These are phyloP conservation scores for Linepithema humile DNA, from an alignment of 1,140 invertebrate species.

Conservation along the genomic window DNA sequence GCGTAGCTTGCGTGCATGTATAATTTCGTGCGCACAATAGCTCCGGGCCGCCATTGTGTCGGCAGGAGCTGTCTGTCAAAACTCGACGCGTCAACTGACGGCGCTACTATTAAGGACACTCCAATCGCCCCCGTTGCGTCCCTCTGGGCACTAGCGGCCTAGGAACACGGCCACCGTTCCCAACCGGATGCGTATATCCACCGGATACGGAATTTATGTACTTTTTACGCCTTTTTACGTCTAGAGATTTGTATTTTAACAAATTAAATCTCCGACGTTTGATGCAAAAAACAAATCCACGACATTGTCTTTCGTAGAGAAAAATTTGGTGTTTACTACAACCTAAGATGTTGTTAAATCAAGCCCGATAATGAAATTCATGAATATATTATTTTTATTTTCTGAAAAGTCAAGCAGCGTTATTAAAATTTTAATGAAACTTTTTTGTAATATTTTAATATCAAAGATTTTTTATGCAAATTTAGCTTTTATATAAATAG, in stretches of 20 bases:
- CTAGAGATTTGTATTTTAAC: background rate
- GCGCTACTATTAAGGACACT: slow-evolving; percentile 68
- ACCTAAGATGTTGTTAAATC: background rate
- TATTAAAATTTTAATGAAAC: too few relatives aligned
- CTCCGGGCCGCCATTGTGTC: slow-evolving; percentile 56
- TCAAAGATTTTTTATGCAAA: too few relatives aligned
- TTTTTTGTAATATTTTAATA: too few relatives aligned
- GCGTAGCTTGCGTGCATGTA: slow-evolving; percentile 62
- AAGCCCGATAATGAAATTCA: background rate
- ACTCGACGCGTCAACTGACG: slow-evolving; percentile 65
- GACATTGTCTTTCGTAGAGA: background rate
- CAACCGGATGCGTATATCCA: slow-evolving; percentile 20
- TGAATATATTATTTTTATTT: background rate
- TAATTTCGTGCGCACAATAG: slow-evolving; percentile 62
- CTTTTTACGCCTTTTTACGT: background rate
- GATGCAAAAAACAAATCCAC: background rate
- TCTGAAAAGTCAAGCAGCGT: background rate
- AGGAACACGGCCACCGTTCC: background rate
- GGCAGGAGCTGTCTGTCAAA: slow-evolving; percentile 70
- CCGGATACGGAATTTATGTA: background rate
- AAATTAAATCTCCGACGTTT: background rate
- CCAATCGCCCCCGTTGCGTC: slow-evolving; percentile 32
- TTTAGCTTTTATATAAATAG: background rate
- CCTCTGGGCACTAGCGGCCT: background rate
- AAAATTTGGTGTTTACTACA: background rate